These are phyloP conservation scores for Xenus cinereus DNA, from an alignment of 2,113 vertebrate species.

Conservation along the genomic window DNA sequence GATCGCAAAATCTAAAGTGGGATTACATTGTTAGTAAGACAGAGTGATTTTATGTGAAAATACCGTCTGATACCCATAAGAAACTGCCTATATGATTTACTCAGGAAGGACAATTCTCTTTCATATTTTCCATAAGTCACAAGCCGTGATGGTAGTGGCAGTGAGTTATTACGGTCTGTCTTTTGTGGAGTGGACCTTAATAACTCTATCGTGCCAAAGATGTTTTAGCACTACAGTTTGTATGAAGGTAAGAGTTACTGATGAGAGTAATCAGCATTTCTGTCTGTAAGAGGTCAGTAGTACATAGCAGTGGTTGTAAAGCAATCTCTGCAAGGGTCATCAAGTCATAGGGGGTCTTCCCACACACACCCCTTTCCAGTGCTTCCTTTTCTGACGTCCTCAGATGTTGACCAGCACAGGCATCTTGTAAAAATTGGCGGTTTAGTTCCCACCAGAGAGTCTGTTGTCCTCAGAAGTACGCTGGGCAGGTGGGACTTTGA, in stretches of 20 bases:
- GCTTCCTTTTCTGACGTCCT: background rate
- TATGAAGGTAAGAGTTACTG: background rate
- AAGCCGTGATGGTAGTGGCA: background rate
- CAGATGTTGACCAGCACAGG: background rate
- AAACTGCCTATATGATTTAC: constrained; percentile 1
- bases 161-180: constrained; percentile 24
- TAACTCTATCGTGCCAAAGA: background rate
- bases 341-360: background rate
- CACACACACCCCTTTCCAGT: fast-evolving
- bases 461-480: fast-evolving
- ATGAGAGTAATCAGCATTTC: background rate
- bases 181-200: background rate
- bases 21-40: constrained; percentile 34
- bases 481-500: too few relatives aligned
- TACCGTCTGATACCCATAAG: background rate
- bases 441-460: background rate
- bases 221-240: constrained; percentile 8
- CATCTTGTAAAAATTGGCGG: background rate
- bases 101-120: constrained; percentile 16
- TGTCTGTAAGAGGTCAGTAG: background rate
- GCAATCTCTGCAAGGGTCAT: background rate
- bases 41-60: constrained; percentile 24
- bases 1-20: background rate
- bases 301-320: background rate
- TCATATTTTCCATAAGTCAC: background rate